Base-by-base conservation (phyloP, 2,888 invertebrate genomes). In the Phlogophora meticulosa region DNA sequence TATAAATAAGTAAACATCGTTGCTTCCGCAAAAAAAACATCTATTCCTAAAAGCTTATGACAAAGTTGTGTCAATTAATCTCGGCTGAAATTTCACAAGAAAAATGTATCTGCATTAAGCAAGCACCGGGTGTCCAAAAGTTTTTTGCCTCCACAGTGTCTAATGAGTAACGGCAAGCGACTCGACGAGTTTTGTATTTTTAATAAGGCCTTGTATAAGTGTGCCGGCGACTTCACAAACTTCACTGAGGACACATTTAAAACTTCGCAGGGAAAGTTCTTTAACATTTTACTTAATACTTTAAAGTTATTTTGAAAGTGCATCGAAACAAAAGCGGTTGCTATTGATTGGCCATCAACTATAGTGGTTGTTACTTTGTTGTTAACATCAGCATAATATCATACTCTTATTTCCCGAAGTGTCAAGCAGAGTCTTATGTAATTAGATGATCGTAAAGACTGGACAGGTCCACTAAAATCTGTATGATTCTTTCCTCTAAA, bases 171-270 rank as follows among this genome's bases (percentile, higher is more conserved):
- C 87, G 81, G 82, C 86, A 81, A 80, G 82, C 74, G 84, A 82
- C 77, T 66, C 66, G 79, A 80, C 82, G 83, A 89, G 88, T 88
- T 89, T 87, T 88, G 91, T 91, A 90, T 92, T 91, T 92, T 91
- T 91, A 91, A 92, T 90, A 89, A 89, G 87, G 81, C 81, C 82
- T 80, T 82, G 85, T 88, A 84, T 82, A 85, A 88, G 86, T 85
- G 86, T 86, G 73, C 77, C 56, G 53, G 51, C 56, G 75, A 77
- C 68, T 79, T 57, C 46, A 28, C 51, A 52, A 76, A 77, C 65
- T 82, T 73, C 49, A 28, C 55, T 49, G 46, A 69, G 45, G 76
- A 85, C 75, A 76, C 80, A 85, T 83, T 76, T 78, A 73, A 78
- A 82, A 79, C 70, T 79, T 75, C 49, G 65, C 42, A 63, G 80